Percentiles rank a stretch among this genome's conserved stretches.
phyloP scores from a whole-genome alignment of 2,113 vertebrate genomes.

The Scomber japonicus region DNA sequence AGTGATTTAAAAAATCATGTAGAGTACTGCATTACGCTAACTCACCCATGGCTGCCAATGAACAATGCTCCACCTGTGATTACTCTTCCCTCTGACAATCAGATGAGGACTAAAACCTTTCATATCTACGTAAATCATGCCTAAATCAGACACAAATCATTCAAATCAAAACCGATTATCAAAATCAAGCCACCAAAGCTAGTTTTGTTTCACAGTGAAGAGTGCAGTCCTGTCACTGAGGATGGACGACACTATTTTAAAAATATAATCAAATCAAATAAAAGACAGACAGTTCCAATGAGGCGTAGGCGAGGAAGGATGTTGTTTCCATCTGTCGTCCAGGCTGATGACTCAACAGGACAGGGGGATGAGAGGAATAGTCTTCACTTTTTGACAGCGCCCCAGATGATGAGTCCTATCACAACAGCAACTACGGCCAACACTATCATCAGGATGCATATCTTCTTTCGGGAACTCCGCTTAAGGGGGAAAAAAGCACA shows the following conservation, averaged over 20 bases:
- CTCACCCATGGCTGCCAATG: neutral
- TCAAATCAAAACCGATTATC: neutral
- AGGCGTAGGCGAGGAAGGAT: neutral
- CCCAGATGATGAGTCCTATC: conserved; percentile 89
- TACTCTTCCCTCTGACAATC: conserved; percentile 1
- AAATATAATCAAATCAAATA: conserved; percentile 8
- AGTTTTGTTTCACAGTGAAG: conserved; percentile 37
- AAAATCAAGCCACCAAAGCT: conserved; percentile 13
- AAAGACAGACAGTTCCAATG: neutral
- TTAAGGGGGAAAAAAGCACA: conserved; percentile 69
- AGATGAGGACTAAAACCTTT: neutral
- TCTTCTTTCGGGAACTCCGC: conserved; percentile 95
- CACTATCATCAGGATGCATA: conserved; percentile 91
- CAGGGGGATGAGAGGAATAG: neutral
- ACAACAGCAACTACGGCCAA: conserved; percentile 83
- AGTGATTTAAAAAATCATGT: neutral
- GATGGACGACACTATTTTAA: neutral
- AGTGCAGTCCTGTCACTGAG: neutral
- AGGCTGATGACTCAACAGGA: neutral
- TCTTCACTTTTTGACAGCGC: conserved; percentile 15
- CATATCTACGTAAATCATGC: neutral
- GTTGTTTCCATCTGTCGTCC: conserved; percentile 5
- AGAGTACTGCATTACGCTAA: neutral
- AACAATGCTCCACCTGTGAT: neutral
- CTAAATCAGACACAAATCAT: conserved; percentile 1